phyloP scores from a whole-genome alignment of 2,113 vertebrate genomes.

The Accipiter virgatus region DNA sequence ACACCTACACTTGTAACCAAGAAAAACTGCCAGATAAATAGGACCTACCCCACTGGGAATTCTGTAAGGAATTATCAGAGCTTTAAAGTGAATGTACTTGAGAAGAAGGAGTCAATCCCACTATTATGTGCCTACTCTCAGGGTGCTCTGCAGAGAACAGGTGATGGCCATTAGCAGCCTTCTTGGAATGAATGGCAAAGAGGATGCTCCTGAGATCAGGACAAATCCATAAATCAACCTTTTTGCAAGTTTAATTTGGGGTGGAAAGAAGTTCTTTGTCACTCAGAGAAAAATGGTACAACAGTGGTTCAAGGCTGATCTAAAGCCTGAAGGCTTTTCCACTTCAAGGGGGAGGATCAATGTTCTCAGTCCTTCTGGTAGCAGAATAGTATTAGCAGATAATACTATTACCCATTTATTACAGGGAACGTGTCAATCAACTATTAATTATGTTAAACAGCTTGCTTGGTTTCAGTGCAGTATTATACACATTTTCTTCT shows the following conservation, averaged over 20 bases:
- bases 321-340: neutral
- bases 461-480: neutral
- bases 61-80: neutral
- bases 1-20: neutral
- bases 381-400: neutral
- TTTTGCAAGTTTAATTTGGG: neutral
- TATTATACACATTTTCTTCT: neutral
- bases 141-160: neutral
- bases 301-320: neutral
- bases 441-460: neutral
- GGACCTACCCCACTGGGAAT: neutral
- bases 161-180: neutral
- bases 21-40: neutral
- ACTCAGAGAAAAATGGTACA: neutral
- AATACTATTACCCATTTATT: neutral
- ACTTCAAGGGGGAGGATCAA: neutral
- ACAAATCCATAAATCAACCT: slow-evolving; percentile 4
- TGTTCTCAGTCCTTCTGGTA: neutral
- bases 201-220: neutral
- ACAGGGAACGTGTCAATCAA: neutral
- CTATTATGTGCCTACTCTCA: neutral
- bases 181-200: neutral
- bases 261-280: neutral
- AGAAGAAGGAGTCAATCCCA: neutral
- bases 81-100: neutral